A percentile compares a stretch with the other conserved stretches of the same genome.
These are phyloP conservation scores for Tretioscincus oriximinensis DNA, from an alignment of 2,113 vertebrate genomes.

Conservation along the genomic window DNA sequence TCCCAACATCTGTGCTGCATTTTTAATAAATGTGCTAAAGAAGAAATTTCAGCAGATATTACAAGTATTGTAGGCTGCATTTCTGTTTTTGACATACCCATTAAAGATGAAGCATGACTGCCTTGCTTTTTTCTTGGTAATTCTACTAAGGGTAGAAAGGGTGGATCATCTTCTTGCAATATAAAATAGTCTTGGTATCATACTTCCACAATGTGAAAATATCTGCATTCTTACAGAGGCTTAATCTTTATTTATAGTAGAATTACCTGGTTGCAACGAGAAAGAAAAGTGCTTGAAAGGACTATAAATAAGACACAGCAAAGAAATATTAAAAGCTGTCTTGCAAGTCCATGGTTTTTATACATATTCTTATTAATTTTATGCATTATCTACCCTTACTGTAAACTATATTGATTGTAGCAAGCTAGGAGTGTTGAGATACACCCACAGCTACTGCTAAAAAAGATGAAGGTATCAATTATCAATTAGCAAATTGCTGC, in stretches of 20 bases:
- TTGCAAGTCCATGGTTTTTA: not conserved
- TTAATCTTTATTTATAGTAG: constrained; percentile 28
- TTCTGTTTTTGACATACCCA: too few relatives aligned
- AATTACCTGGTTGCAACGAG: not conserved
- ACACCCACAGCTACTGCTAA: constrained; percentile 58
- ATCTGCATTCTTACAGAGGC: not conserved
- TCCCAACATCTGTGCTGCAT: too few relatives aligned
- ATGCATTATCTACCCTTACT: constrained; percentile 60
- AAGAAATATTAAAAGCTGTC: constrained; percentile 28
- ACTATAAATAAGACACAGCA: not conserved
- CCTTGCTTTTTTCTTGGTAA: too few relatives aligned
- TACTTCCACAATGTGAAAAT: too few relatives aligned
- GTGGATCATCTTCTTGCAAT: too few relatives aligned
- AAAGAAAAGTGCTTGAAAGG: not conserved
- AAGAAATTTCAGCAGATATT: too few relatives aligned
- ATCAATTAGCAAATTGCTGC: constrained; percentile 69
- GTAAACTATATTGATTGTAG: constrained; percentile 59
- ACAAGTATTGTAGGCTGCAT: too few relatives aligned
- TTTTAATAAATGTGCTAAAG: too few relatives aligned
- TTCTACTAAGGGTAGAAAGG: too few relatives aligned
- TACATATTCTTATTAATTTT: constrained; percentile 54
- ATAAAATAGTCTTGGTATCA: too few relatives aligned
- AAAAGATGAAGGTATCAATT: constrained; percentile 71
- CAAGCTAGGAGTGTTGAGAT: constrained; percentile 57
- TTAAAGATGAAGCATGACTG: too few relatives aligned